Evolutionary conservation across 2,797 vertebrate genomes (phyloP), one percentile per base, ranked within the genome.

Genomic region (Rhinophrynus dorsalis): DNA sequence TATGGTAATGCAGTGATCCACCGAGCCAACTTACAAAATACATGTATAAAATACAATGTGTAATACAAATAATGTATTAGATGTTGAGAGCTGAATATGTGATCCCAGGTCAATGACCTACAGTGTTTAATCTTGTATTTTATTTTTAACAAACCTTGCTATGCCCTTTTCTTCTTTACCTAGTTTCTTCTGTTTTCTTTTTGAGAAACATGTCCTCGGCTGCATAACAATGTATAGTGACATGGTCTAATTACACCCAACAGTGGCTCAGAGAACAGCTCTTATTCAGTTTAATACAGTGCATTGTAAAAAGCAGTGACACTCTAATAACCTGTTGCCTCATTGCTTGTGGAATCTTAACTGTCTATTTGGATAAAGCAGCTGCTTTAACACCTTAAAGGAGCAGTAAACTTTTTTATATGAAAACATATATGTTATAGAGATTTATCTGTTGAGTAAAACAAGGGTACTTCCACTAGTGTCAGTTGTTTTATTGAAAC

Each of bases 201-300:
- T 32, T n/a, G 38, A n/a, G 37, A 55, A 45, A 24, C 37, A 52
- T 52, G 35, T 66, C 12, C n/a, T 56, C 29, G 20, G 37, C 1
- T 40, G 24, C 9, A 38, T 10, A 15, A 13, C 45, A 65, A 30
- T 65, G 15, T 52, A 29, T 66, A n/a, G 17, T 66, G 50, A 54
- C 18, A 24, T 21, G 38, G 35, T 18, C 26, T 55, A 55, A 45
- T 44, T 45, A 33, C 18, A 64, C 3, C 11, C 40, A 12, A 32
- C 26, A 32, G 30, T 32, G 29, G n/a, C 63, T 44, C 50, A 33
- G 17, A n/a, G 3, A 44, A 20, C 10, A 10, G 5, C 9, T 37
- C 5, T 38, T 13, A 32, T 17, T 35, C 8, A 6, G 52, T 33
- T 35, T 17, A 29, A 47, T 23, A 5, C 12, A 47, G 3, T 13